Percentiles rank a stretch among this genome's conserved stretches.
Evolutionary conservation across 2,888 invertebrate species (phyloP).

Genomic region (Tachystola acroxantha): DNA sequence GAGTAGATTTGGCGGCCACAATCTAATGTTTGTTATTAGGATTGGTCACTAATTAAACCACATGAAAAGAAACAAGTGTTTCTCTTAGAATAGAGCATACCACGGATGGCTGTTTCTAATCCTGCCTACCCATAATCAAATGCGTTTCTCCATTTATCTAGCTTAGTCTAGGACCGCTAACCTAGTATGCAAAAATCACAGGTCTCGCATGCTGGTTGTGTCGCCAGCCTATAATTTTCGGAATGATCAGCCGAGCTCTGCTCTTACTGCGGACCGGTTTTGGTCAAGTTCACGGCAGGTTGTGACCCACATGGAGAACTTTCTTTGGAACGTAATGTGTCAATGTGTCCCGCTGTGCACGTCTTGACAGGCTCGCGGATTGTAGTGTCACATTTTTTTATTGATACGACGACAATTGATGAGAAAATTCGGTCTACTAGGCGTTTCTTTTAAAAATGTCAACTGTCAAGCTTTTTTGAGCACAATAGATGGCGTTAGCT

Average conservation of each 20-base stretch:
- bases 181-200: neutral
- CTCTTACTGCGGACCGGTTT: constrained; percentile 38
- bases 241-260: constrained; percentile 25
- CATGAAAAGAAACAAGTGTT: no score
- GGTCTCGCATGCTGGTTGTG: constrained; percentile 11
- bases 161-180: neutral
- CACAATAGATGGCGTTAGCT: no score
- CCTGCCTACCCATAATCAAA: no score
- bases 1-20: no score
- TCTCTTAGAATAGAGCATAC: no score
- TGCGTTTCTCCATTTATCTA: neutral
- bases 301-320: constrained; percentile 58
- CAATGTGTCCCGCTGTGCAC: constrained; percentile 31
- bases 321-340: constrained; percentile 56
- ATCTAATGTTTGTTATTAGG: no score
- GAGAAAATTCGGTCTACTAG: neutral
- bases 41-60: no score
- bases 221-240: constrained; percentile 36
- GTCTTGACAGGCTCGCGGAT: constrained; percentile 30
- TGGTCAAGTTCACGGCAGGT: constrained; percentile 57
- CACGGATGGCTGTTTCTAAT: no score
- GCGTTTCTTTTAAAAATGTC: no score
- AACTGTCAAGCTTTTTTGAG: no score
- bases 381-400: constrained; percentile 5
- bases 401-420: neutral